These are phyloP conservation scores for Liopterus haemorrhoidalis DNA, from an alignment of 2,888 invertebrate species.

Conservation along the genomic window DNA sequence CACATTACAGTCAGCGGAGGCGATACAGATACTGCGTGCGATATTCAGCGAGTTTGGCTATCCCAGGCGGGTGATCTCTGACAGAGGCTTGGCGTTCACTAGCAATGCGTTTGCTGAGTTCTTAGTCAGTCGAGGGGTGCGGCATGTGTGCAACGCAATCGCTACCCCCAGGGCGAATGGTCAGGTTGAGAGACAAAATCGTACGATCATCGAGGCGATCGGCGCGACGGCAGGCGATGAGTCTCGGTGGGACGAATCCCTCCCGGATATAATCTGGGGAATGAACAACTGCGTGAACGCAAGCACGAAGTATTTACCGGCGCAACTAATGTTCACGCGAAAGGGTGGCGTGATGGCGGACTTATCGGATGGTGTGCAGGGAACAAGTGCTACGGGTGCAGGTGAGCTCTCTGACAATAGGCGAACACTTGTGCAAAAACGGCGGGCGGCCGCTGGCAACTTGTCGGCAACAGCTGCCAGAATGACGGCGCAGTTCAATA, in stretches of 20 bases:
- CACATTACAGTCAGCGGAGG: constrained; percentile 7
- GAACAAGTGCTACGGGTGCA: not conserved
- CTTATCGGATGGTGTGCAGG: constrained; percentile 19
- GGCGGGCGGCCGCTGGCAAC: constrained; percentile 8
- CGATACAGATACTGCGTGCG: constrained; percentile 12
- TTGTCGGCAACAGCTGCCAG: constrained; percentile 2
- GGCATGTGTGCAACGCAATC: constrained; percentile 24
- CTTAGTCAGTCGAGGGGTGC: constrained; percentile 20
- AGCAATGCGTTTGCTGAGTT: constrained; percentile 25
- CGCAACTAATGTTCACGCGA: constrained; percentile 33
- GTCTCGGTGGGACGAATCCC: constrained; percentile 33
- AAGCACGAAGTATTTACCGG: constrained; percentile 32
- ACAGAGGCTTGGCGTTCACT: constrained; percentile 27
- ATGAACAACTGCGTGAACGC: constrained; percentile 34
- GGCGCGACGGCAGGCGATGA: constrained; percentile 31
- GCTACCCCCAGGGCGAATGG: constrained; percentile 31
- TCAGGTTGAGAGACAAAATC: no score
- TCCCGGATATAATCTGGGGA: constrained; percentile 34
- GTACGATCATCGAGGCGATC: constrained; percentile 34
- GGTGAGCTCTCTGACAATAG: no score
- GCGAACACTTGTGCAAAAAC: not conserved
- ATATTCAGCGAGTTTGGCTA: constrained; percentile 23
- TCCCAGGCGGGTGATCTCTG: constrained; percentile 28
- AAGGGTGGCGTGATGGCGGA: constrained; percentile 25
- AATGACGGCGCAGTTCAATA: not conserved